phyloP scores from a whole-genome alignment of 2,888 invertebrate species.

The Mesoligia furuncula region DNA sequence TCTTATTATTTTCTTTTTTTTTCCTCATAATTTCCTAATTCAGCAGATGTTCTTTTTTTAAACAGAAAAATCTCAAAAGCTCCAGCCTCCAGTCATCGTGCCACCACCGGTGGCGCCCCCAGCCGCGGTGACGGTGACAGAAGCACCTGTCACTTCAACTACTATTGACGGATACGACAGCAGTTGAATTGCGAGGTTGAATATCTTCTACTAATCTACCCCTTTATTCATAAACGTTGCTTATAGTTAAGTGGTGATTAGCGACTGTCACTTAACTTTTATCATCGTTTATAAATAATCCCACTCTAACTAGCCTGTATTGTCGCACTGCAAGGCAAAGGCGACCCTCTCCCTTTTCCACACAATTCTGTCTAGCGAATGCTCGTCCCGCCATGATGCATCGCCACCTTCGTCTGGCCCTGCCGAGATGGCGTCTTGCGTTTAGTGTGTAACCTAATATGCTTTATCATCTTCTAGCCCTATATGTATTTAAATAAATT shows the following conservation, averaged over 20 bases:
- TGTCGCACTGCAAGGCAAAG: not conserved
- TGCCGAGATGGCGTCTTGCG: not conserved
- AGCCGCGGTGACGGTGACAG: not conserved
- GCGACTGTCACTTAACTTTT: not conserved
- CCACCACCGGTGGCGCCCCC: not conserved
- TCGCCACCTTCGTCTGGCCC: not conserved
- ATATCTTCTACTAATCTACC: constrained; percentile 19
- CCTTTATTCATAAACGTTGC: not conserved
- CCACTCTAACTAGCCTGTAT: not conserved
- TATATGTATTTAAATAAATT: not conserved
- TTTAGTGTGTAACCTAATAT: not conserved
- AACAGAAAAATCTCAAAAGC: constrained; percentile 66
- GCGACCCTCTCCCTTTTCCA: not conserved
- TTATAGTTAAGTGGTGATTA: not conserved
- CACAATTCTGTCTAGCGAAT: not conserved
- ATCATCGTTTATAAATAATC: not conserved
- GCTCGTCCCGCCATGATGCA: too few species aligned
- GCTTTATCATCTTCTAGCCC: not conserved
- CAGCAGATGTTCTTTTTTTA: not conserved
- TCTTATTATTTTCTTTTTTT: not conserved
- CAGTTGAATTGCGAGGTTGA: constrained; percentile 26
- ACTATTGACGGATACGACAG: constrained; percentile 19
- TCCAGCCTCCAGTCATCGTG: not conserved
- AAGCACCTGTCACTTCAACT: not conserved
- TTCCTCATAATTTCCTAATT: not conserved